These are phyloP conservation scores for Mimumesa dahlbomi DNA, from an alignment of 2,888 invertebrate species.

Conservation along the genomic window DNA sequence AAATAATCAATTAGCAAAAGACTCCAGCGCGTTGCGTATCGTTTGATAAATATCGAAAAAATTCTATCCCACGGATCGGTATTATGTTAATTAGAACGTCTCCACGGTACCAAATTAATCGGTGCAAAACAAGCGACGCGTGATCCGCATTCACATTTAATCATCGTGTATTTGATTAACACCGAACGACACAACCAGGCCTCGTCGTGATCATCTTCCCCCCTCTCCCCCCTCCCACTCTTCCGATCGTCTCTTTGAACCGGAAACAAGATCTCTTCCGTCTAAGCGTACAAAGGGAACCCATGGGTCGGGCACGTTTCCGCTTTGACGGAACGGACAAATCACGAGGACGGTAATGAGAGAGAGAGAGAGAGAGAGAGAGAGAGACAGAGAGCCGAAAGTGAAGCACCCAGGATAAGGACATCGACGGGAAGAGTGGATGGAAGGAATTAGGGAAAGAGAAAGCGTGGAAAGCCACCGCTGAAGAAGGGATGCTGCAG, in stretches of 20 bases:
- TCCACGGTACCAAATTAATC: too few species aligned
- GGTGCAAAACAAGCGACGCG: too few species aligned
- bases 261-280: not conserved
- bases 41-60: too few species aligned
- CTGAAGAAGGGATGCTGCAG: conserved; percentile 7
- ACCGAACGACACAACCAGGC: too few species aligned
- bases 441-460: not conserved
- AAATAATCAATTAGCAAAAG: too few species aligned
- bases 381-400: not conserved
- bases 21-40: too few species aligned
- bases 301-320: conserved; percentile 6
- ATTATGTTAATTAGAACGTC: too few species aligned
- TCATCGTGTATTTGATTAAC: not conserved
- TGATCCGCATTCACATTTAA: not conserved
- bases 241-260: conserved; percentile 8
- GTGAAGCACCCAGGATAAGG: too few species aligned
- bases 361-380: not conserved
- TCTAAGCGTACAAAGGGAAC: conserved; percentile 5
- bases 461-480: not conserved
- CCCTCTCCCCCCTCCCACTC: too few species aligned
- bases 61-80: too few species aligned
- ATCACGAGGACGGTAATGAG: conserved; percentile 39
- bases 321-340: conserved; percentile 24
- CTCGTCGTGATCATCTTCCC: too few species aligned
- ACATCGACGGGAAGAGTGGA: not conserved